Conservation (phyloP, 2,113 vertebrate genomes). For the Arizona elegans region DNA sequence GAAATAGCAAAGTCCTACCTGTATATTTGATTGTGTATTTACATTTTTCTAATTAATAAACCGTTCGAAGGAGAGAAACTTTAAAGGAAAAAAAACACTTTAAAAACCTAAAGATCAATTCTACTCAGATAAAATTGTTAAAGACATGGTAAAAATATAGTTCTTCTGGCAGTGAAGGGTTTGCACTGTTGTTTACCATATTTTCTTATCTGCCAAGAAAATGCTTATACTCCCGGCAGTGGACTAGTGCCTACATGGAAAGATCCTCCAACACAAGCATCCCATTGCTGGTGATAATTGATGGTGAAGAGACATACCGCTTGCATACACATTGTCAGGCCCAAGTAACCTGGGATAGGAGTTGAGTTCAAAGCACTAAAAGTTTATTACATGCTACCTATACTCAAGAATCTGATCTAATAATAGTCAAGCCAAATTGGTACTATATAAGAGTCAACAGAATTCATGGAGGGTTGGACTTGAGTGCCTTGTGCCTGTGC, state of each 20-base stretch:
- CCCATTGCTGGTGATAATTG: neutral
- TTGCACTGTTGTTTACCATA: neutral
- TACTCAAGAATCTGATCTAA: no score
- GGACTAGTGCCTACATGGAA: neutral
- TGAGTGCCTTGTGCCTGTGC: no score
- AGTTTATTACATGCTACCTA: no score
- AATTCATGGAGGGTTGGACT: no score
- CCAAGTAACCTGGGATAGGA: no score
- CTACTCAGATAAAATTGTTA: neutral
- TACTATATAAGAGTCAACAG: no score
- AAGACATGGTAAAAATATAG: neutral
- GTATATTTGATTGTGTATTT: neutral
- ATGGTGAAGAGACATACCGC: neutral
- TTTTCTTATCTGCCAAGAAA: neutral
- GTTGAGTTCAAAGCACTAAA: no score
- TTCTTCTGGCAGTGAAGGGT: neutral
- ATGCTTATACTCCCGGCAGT: neutral
- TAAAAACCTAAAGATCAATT: neutral
- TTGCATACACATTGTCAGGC: neutral
- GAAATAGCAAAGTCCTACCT: neutral
- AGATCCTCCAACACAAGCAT: neutral
- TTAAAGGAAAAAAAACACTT: neutral
- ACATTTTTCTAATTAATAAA: neutral
- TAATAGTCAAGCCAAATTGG: no score
- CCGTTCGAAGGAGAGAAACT: neutral